Evolutionary conservation across 2,113 vertebrate species (phyloP).

Genomic region (Anseranas semipalmata): DNA sequence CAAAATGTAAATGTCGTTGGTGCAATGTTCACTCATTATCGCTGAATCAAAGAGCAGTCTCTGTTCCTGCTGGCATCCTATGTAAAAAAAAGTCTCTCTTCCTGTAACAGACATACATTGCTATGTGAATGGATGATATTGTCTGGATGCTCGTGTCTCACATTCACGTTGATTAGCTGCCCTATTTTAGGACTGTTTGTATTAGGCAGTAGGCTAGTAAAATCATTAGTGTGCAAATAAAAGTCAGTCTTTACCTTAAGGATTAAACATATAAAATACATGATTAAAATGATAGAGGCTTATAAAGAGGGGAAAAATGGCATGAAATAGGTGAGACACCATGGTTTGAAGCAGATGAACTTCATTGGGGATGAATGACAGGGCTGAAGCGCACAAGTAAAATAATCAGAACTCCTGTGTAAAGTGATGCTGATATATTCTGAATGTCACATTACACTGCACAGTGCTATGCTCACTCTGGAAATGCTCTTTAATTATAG

Average conservation of each 20-base stretch:
- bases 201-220: neutral
- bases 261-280: neutral
- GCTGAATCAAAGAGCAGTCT: conserved; percentile 58
- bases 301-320: neutral
- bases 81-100: conserved; percentile 6
- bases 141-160: neutral
- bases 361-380: conserved; percentile 3
- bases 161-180: neutral
- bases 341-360: neutral
- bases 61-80: conserved; percentile 39
- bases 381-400: neutral
- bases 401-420: conserved; percentile 34
- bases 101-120: neutral
- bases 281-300: neutral
- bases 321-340: neutral
- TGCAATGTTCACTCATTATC: conserved; percentile 38
- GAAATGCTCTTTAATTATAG: conserved; percentile 23
- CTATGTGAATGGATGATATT: neutral
- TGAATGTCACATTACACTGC: conserved; percentile 30
- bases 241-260: neutral
- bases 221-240: conserved; percentile 2
- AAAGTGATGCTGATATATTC: conserved; percentile 51
- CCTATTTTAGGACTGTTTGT: neutral
- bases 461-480: neutral
- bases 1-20: conserved; percentile 38